Evolutionary conservation across 2,888 invertebrate species (phyloP), one percentile per base, ranked within the genome.

Genomic region (Blomia tropicalis): DNA sequence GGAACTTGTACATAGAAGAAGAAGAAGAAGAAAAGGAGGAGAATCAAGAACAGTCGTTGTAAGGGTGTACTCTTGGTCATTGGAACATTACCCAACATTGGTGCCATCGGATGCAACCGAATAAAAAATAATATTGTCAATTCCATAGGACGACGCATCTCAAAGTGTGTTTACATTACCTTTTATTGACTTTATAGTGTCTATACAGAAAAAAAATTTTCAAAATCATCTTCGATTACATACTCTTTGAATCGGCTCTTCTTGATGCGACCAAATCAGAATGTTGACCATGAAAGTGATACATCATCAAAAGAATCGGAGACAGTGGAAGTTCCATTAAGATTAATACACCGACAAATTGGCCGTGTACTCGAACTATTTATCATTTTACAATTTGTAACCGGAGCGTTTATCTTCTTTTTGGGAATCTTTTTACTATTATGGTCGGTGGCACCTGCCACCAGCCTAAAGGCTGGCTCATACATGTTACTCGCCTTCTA

Each of bases 391-490:
- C 56, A 56, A 56, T 58, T 64, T 44, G 30, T 63, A 25, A 54
- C 59, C 5, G 64, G 64, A 4, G 43, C 51, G 4, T 60, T 63
- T 27, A 43, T 61, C 22, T 61, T 64, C 27, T 30, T 58, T 25
- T 23, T 22, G 1, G 61, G 56, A 47, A 43, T 61, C 14, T 36
- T 58, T 22, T 30, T 54, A 3, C 43, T 64, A 19, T 19, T 64
- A 4, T 61, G 60, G 61, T 53, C 64, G 29, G 56, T 47, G 4
- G 22, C 43, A 29, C 43, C 61, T 4, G 27, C 44, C 11, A 54
- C 64, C 4, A 61, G 61, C 30, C 7, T 64, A 17, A 41, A 64
- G 23, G 60, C 64, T 11, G 64, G 64, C 17, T 64, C 64, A 7
- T 60, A 62, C 51, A 64, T 64, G 64, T 43, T 64, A 3, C 32